These are phyloP conservation scores for Eurypyga helias DNA, from an alignment of 2,113 vertebrate species.

Conservation along the genomic window DNA sequence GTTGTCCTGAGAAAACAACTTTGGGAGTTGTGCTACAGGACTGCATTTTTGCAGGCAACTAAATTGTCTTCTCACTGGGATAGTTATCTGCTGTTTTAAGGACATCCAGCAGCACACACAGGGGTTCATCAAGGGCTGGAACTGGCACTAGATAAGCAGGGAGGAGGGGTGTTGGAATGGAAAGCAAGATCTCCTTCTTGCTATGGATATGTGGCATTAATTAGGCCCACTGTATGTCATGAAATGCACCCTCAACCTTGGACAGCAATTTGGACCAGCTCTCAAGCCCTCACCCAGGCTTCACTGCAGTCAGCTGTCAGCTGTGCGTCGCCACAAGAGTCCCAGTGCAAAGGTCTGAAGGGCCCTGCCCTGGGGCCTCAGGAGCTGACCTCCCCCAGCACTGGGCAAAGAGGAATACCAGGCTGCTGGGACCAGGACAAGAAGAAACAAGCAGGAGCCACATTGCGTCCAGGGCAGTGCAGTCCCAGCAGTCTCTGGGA, in stretches of 20 bases:
- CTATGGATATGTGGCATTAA: neutral
- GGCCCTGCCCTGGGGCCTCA: neutral
- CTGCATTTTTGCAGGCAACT: neutral
- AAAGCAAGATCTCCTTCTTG: neutral
- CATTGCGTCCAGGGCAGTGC: neutral
- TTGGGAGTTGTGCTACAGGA: neutral
- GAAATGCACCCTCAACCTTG: neutral
- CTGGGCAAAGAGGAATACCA: neutral
- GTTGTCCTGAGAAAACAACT: neutral
- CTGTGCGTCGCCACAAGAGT: neutral
- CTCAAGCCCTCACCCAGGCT: neutral
- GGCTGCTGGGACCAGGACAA: neutral
- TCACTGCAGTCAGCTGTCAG: neutral
- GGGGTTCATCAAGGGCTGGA: neutral
- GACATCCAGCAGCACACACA: neutral
- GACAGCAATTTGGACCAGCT: neutral
- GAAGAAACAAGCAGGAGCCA: neutral
- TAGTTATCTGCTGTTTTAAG: neutral
- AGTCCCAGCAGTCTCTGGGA: rapidly evolving
- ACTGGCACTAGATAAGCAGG: neutral
- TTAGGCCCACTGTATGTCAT: neutral
- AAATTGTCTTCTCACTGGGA: neutral
- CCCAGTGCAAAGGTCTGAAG: neutral
- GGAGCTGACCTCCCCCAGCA: neutral
- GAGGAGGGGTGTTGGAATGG: neutral